Evolutionary conservation across 2,113 vertebrate genomes (phyloP), one percentile per base, ranked within the genome.

Genomic region (Lucifuga dentata): DNA sequence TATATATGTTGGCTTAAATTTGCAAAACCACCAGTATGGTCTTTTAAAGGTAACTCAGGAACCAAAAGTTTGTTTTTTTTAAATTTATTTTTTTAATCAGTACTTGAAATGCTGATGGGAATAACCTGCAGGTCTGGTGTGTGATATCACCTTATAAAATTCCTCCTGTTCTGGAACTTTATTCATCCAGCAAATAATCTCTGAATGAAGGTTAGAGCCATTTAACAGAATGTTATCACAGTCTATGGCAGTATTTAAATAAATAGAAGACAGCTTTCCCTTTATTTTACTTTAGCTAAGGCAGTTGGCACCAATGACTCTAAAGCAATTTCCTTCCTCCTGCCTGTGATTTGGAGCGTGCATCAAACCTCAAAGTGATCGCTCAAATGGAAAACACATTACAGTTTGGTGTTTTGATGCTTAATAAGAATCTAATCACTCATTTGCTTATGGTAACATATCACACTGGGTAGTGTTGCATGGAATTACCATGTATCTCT

Each of bases 401-500:
- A 35, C 36, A 24, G 43, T 68, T 36, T 16, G 43, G 23, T 38
- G 53, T 56, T 55, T 63, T 43, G 57, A 20, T 69, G 44, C 7
- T 29, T 29, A 9, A 35, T 35, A 68, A 58, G 60, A 65, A 50
- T 62, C 45, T 52, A 62, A 52, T 81, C 73, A 48, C 48, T 80
- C 33, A 61, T 72, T 44, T 9, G 48, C 60, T 59, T 40, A 48
- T 52, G 64, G 39, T 53, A 58, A 73, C 73, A 60, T 36, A 64
- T 80, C 60, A 64, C 36, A 16, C 12, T 12, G 72, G 65, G 68
- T 68, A 71, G 46, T 11, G 40, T 68, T 72, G 78, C 65, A 65
- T 58, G 55, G 67, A 68, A 79, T 84, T 78, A 51, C 40, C 75
- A 55, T 70, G 60, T 56, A 61, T 51, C 56, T 40, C 35, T 43